Base-by-base conservation (phyloP, 2,113 vertebrate species). In the Cinclus cinclus region DNA sequence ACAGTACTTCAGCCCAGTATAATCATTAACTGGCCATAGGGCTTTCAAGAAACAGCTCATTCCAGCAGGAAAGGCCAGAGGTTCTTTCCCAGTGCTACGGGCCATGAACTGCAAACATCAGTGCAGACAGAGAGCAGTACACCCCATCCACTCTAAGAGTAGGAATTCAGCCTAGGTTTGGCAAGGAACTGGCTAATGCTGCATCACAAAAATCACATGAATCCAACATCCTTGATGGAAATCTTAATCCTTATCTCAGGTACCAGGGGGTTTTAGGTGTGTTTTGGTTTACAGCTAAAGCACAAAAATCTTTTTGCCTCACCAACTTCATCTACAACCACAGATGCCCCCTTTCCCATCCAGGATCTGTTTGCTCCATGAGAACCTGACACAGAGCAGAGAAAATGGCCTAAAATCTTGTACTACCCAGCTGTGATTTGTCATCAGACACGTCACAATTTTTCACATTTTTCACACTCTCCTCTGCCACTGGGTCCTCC, bases 351-450 rank as follows among this genome's bases (percentile, higher is more conserved):
- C 50, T 53, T 73, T 67, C 63, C 62, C 64, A 71, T 62, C 15
- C 77, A 79, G 52, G 50, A 83, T 11, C 31, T 0, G 1, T 70
- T 83, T 75, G 74, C 78, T 83, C 75, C 87, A 37, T 3, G 33
- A 25, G 62, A 76, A 91, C 33, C 8, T 8, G 13, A 27, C 1
- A 3, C 24, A 52, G 56, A 65, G 33, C 6, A 82, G 33, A 76
- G 35, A 9, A 3, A 67, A 77, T 6, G 37, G 69, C 81, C 94
- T 97, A 98, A 92, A 98, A 98, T 33, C 94, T 90, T 8, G 98
- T 98, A 44, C 80, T 95, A 70, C 93, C 91, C 56, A 33, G 41
- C 80, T 35, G 76, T 3, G 62, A 55, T 5, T 79, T 97, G 71
- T 83, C 74, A 91, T 85, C 84, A 7, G 64, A 67, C 53, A 22